Evolutionary conservation across 2,113 vertebrate species (phyloP).

Genomic region (Agapornis roseicollis): DNA sequence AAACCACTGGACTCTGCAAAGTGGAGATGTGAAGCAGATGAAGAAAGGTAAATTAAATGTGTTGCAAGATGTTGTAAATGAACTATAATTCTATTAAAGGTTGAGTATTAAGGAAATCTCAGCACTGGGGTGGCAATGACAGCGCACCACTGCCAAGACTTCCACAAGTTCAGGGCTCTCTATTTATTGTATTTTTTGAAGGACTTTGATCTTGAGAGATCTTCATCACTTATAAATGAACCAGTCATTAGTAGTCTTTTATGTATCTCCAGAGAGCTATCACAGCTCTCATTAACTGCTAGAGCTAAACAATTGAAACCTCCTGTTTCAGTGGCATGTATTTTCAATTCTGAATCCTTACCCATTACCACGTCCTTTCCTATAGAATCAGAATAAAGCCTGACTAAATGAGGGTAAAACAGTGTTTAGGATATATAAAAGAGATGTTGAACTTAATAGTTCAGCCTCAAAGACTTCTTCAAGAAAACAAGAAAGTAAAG

Average conservation of each 20-base stretch:
- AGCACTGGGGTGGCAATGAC: neutral
- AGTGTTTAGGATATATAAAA: neutral
- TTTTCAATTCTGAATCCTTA: conserved; percentile 35
- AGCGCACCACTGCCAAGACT: neutral
- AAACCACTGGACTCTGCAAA: neutral
- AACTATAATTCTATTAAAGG: neutral
- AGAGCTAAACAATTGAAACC: conserved; percentile 44
- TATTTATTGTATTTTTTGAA: conserved; percentile 23
- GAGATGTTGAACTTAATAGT: neutral
- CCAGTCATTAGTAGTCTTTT: conserved; percentile 56
- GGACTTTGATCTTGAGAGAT: conserved; percentile 52
- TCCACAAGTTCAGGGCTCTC: neutral
- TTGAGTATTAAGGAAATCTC: neutral
- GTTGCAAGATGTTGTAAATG: neutral
- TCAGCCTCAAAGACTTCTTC: neutral
- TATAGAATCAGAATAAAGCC: conserved; percentile 18
- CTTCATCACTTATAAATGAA: conserved; percentile 68
- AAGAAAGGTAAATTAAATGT: conserved; percentile 2
- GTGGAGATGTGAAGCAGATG: neutral
- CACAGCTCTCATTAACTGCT: conserved; percentile 45
- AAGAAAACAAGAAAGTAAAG: neutral
- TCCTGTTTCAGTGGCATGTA: conserved; percentile 1
- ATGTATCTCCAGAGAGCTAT: conserved; percentile 53
- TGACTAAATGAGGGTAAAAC: conserved; percentile 9
- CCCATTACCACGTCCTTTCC: neutral